Percentiles rank a stretch among this genome's conserved stretches.
These are phyloP conservation scores for Phylloscopus trochiloides DNA, from an alignment of 2,113 vertebrate genomes.

Conservation along the genomic window DNA sequence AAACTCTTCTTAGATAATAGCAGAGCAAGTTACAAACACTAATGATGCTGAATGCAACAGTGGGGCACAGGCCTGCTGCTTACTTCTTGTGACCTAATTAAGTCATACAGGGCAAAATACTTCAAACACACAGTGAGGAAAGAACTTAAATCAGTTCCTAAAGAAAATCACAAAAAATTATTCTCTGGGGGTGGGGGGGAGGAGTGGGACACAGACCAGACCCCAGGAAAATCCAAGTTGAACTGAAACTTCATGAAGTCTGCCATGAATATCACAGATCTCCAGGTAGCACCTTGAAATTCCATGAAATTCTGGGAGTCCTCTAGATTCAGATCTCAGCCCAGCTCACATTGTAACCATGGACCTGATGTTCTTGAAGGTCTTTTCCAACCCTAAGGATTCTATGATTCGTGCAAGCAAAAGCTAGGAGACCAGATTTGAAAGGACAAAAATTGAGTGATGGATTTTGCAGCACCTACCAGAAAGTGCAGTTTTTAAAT, in stretches of 20 bases:
- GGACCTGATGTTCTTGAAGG: neutral
- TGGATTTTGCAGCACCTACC: neutral
- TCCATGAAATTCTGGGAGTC: neutral
- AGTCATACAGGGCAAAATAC: conserved; percentile 3
- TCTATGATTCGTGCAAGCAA: neutral
- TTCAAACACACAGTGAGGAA: neutral
- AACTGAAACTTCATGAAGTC: neutral
- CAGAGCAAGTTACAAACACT: conserved; percentile 49
- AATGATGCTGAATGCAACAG: conserved; percentile 56
- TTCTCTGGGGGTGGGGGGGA: neutral
- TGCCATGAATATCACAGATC: neutral
- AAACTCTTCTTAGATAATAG: conserved; percentile 56
- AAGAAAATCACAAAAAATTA: neutral
- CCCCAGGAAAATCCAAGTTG: neutral
- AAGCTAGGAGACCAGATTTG: neutral
- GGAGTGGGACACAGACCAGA: neutral
- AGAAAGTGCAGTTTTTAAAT: neutral
- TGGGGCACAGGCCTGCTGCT: conserved; percentile 18
- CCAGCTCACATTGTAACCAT: neutral
- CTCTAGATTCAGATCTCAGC: neutral
- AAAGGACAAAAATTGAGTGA: neutral
- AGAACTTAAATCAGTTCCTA: neutral
- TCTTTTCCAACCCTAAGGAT: neutral
- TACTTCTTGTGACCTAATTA: conserved; percentile 49
- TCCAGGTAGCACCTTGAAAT: neutral